A percentile compares a stretch with the other conserved stretches of the same genome.
phyloP scores from a whole-genome alignment of 2,888 invertebrate species.

The Lordiphosa fenestrarum region DNA sequence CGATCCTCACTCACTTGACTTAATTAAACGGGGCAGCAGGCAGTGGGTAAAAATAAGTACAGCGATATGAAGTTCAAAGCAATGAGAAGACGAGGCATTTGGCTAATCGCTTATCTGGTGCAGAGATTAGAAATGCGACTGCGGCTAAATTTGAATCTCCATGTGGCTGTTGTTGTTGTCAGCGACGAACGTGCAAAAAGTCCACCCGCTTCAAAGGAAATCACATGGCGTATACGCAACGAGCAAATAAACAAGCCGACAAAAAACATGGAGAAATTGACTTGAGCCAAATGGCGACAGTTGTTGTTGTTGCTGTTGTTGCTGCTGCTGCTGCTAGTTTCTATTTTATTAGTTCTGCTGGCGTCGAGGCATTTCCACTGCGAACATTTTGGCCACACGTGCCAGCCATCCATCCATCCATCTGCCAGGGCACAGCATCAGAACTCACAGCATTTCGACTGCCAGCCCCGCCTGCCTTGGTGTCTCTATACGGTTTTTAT shows the following conservation, averaged over 20 bases:
- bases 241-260: slow-evolving; percentile 56
- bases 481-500: slow-evolving; percentile 22
- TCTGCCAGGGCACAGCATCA: slow-evolving; percentile 8
- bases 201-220: slow-evolving; percentile 55
- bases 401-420: slow-evolving; percentile 62
- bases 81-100: slow-evolving; percentile 7
- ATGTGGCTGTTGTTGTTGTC: slow-evolving; percentile 27
- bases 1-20: slow-evolving; percentile 73
- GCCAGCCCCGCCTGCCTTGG: slow-evolving; percentile 26
- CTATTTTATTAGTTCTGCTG: slow-evolving; percentile 62
- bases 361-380: slow-evolving; percentile 46
- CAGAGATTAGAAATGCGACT: slow-evolving; percentile 29
- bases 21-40: slow-evolving; percentile 69
- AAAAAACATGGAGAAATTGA: slow-evolving; percentile 60
- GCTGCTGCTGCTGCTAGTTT: slow-evolving; percentile 30
- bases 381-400: slow-evolving; percentile 69
- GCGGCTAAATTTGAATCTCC: slow-evolving; percentile 2
- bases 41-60: slow-evolving; percentile 55
- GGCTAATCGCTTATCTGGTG: slow-evolving; percentile 32
- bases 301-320: slow-evolving; percentile 30
- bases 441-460: slow-evolving; percentile 15
- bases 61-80: slow-evolving; percentile 65
- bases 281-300: slow-evolving; percentile 56
- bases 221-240: slow-evolving; percentile 69
- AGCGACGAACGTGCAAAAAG: slow-evolving; percentile 36